phyloP scores from a whole-genome alignment of 2,797 vertebrate species.

The Sebastes minor region DNA sequence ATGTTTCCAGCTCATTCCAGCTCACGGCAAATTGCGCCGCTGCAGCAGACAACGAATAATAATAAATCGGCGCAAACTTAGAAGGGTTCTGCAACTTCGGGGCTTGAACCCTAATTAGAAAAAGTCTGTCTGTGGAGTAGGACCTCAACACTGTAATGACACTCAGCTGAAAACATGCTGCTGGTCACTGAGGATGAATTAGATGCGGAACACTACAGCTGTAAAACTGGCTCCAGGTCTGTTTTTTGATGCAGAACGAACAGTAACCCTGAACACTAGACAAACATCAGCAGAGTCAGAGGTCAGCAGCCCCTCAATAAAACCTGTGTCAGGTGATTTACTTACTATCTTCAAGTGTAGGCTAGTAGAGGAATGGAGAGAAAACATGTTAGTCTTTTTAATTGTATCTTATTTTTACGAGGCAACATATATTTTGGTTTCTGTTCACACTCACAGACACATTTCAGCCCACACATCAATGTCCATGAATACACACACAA shows the following conservation, averaged over 20 bases:
- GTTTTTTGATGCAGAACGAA: neutral
- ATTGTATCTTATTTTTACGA: neutral
- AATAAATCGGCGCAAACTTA: too few relatives aligned
- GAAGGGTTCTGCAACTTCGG: too few relatives aligned
- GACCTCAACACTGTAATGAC: neutral
- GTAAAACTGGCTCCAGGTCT: conserved; percentile 22
- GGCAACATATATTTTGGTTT: neutral
- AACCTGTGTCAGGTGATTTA: conserved; percentile 10
- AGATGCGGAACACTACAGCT: neutral
- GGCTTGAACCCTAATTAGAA: neutral
- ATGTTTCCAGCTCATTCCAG: too few relatives aligned
- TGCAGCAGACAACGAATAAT: too few relatives aligned
- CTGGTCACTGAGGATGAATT: neutral
- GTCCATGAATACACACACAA: neutral
- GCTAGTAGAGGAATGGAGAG: neutral
- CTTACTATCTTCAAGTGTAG: neutral
- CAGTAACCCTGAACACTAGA: neutral
- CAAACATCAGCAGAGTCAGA: conserved; percentile 22
- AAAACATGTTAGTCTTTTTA: neutral
- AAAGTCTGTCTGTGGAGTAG: neutral
- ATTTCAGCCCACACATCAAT: conserved; percentile 25
- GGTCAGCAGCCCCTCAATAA: conserved; percentile 16
- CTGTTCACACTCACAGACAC: neutral
- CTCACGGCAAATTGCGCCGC: too few relatives aligned
- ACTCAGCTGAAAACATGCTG: neutral